Base-by-base conservation (phyloP, 2,797 vertebrate genomes). In the Falco rusticolus region DNA sequence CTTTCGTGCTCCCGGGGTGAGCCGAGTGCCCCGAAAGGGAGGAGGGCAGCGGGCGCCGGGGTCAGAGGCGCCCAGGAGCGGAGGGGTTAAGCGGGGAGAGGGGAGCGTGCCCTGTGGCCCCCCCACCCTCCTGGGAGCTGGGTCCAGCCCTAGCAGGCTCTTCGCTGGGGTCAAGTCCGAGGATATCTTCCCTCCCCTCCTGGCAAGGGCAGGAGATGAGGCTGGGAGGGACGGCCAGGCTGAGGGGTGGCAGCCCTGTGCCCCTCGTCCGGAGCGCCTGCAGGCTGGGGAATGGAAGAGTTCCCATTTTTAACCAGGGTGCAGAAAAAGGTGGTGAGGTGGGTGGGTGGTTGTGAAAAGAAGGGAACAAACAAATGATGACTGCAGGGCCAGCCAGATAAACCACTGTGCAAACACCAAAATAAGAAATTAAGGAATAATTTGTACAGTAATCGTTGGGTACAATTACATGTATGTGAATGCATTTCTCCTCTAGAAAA, bases 91-190 rank as follows among this genome's bases (percentile, higher is more conserved):
- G 87, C 43, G 37, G 93, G 94, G 96, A 94, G 78, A 64, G 37
- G 89, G 94, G 95, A 89, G 94, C 48, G 50, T 19, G 89, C 92
- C 96, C 94, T 51, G 90, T 26, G 60, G 84, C 94, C 95, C 90
- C 76, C 34, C 80, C 37, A 26, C 41, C 69, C 75, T 78, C 95
- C 94, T 72, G 87, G 57, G 94, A 92, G 96, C 94, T 43, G 96
- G 95, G 72, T 97, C 94, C 93, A 89, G 97, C 93, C 90, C 54
- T 75, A 92, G 90, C 96, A 96, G 81, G 95, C 96, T 94, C 96
- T 96, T 96, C 83, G 85, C 97, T 65, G 96, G 97, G 97, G 97
- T 98, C 97, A 98, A 97, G 97, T 97, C 97, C 96, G 91, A 96
- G 96, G 97, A 97, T 95, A 95, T 94, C 96, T 91, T 96, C 95